These are phyloP conservation scores for Periplaneta americana DNA, from an alignment of 1,140 invertebrate genomes.

Conservation along the genomic window DNA sequence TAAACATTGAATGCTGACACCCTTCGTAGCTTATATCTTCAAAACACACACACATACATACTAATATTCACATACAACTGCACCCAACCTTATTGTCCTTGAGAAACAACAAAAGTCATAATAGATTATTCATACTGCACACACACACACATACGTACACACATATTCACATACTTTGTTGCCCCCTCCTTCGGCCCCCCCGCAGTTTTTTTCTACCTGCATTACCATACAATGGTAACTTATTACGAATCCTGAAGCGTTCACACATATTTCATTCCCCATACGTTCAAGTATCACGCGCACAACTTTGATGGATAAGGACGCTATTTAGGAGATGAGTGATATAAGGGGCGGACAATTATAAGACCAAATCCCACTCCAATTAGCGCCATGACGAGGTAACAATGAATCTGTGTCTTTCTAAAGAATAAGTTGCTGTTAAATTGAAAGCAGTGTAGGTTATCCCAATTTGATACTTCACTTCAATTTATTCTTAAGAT, in stretches of 20 bases:
- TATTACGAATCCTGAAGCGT: not conserved
- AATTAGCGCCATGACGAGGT: not conserved
- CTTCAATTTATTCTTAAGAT: too few relatives aligned
- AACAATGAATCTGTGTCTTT: too few relatives aligned
- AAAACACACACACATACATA: not conserved
- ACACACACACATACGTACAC: not conserved
- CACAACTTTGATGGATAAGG: not conserved
- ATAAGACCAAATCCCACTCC: not conserved
- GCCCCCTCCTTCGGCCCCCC: not conserved
- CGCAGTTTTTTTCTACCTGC: not conserved
- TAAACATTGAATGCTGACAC: not conserved
- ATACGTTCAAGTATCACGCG: not conserved
- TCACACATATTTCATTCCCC: not conserved
- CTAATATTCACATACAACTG: not conserved
- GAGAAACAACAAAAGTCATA: slow-evolving; percentile 9
- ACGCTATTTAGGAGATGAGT: not conserved
- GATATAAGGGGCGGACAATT: not conserved
- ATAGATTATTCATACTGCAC: slow-evolving; percentile 11
- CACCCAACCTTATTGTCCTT: not conserved
- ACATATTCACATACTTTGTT: not conserved
- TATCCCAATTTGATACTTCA: too few relatives aligned
- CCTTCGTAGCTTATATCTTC: not conserved
- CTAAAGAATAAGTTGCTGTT: too few relatives aligned
- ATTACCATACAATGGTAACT: slow-evolving; percentile 9
- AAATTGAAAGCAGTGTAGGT: too few relatives aligned